phyloP scores from a whole-genome alignment of 2,113 vertebrate species.

The Micromys minutus region DNA sequence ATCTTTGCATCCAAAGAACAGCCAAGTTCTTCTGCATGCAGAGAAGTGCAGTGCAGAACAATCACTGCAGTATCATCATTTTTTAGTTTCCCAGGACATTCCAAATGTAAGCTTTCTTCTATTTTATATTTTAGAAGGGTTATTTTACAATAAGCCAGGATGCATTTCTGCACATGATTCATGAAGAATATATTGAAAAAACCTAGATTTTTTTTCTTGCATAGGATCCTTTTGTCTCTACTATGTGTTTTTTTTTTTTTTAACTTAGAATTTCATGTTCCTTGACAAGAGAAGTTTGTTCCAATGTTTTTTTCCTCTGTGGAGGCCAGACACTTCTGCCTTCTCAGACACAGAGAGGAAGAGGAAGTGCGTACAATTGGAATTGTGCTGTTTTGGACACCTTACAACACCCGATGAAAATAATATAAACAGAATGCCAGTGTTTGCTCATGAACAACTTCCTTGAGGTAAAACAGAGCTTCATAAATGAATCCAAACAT shows the following conservation, averaged over 20 bases:
- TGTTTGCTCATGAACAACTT: neutral
- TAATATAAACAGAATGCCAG: neutral
- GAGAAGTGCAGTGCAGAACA: neutral
- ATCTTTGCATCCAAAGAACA: neutral
- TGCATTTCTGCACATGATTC: neutral
- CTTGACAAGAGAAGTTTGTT: slow-evolving; percentile 22
- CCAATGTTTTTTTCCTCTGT: neutral
- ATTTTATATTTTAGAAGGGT: neutral
- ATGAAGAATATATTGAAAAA: slow-evolving; percentile 36
- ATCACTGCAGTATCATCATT: neutral
- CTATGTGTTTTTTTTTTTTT: neutral
- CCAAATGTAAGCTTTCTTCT: neutral
- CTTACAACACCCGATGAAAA: neutral
- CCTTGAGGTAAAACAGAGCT: neutral
- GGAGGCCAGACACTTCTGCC: slow-evolving; percentile 5
- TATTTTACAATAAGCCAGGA: slow-evolving; percentile 50
- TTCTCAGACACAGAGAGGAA: neutral
- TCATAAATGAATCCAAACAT: neutral
- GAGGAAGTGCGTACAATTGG: slow-evolving; percentile 30
- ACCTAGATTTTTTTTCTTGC: slow-evolving; percentile 23
- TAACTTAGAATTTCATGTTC: slow-evolving; percentile 13
- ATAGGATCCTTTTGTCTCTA: neutral
- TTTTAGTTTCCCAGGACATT: neutral
- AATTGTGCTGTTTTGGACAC: slow-evolving; percentile 49
- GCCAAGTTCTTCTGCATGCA: neutral